Conservation (phyloP, 2,888 invertebrate species). For the Lissonota sp. region DNA sequence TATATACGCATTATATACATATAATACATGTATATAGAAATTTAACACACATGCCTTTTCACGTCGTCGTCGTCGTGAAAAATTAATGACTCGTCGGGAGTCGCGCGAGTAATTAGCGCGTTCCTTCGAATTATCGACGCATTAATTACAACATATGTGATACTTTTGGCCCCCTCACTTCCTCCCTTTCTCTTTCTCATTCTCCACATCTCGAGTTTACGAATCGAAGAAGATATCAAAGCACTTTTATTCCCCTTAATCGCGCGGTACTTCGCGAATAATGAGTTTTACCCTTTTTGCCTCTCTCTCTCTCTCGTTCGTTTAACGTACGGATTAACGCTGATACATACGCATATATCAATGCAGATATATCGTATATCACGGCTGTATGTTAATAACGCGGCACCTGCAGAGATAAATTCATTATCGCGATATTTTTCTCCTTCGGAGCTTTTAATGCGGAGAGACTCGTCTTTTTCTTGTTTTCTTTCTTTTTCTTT, state of each 20-base stretch:
- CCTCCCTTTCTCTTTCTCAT: no score
- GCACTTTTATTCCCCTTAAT: constrained; percentile 52
- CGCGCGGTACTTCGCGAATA: constrained; percentile 2
- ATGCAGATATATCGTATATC: constrained; percentile 32
- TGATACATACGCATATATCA: constrained; percentile 10
- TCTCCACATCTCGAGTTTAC: background rate
- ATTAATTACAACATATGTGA: constrained; percentile 51
- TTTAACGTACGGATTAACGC: constrained; percentile 5
- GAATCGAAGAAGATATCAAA: constrained; percentile 47
- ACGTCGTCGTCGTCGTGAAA: constrained; percentile 52
- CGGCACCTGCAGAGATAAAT: constrained; percentile 82
- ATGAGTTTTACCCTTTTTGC: constrained; percentile 23
- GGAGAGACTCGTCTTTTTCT: constrained; percentile 13
- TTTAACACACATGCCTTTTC: constrained; percentile 8
- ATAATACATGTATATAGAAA: constrained; percentile 8
- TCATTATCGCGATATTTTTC: constrained; percentile 76
- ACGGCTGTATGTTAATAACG: constrained; percentile 75
- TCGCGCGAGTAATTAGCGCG: constrained; percentile 60
- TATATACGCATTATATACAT: constrained; percentile 10
- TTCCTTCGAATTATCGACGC: constrained; percentile 58
- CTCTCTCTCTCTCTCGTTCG: background rate
- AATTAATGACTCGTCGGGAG: constrained; percentile 62
- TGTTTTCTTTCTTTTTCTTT: constrained; percentile 47
- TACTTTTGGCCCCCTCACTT: background rate
- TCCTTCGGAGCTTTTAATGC: constrained; percentile 49